Percentiles rank a stretch among this genome's conserved stretches.
phyloP scores from a whole-genome alignment of 2,888 invertebrate species.

The Campoletis raptor region DNA sequence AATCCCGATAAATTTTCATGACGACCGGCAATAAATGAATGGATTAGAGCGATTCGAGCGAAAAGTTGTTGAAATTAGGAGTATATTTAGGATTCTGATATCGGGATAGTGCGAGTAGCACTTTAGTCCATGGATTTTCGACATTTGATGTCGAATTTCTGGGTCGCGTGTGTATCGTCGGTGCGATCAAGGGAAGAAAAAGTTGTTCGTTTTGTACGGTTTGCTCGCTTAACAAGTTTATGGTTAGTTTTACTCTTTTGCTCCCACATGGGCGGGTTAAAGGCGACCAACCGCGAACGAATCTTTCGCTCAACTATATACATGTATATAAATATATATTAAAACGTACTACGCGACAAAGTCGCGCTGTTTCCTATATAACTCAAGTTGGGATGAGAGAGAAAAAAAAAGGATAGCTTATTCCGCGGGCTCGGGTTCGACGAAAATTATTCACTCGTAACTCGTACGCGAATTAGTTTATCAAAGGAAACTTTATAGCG shows the following conservation, averaged over 20 bases:
- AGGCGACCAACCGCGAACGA: conserved; percentile 8
- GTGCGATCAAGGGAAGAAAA: neutral
- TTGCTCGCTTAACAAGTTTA: neutral
- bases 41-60: too few species aligned
- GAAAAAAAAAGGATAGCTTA: conserved; percentile 9
- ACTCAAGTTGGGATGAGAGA: conserved; percentile 4
- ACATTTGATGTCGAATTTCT: neutral
- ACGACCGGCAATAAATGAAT: too few species aligned
- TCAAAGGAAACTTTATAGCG: conserved; percentile 57
- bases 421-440: conserved; percentile 18
- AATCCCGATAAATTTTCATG: too few species aligned
- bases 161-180: neutral
- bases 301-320: neutral
- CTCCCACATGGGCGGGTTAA: neutral
- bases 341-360: neutral
- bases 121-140: neutral
- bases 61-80: neutral
- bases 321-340: neutral
- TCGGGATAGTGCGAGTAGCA: neutral
- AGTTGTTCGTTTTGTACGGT: neutral
- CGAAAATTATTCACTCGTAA: conserved; percentile 49
- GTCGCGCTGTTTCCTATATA: neutral
- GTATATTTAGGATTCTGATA: neutral
- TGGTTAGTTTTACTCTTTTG: neutral
- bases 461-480: conserved; percentile 57